Percentiles rank a stretch among this genome's conserved stretches.
Conservation (phyloP, 2,797 vertebrate species). For the Acropternis orthonyx region DNA sequence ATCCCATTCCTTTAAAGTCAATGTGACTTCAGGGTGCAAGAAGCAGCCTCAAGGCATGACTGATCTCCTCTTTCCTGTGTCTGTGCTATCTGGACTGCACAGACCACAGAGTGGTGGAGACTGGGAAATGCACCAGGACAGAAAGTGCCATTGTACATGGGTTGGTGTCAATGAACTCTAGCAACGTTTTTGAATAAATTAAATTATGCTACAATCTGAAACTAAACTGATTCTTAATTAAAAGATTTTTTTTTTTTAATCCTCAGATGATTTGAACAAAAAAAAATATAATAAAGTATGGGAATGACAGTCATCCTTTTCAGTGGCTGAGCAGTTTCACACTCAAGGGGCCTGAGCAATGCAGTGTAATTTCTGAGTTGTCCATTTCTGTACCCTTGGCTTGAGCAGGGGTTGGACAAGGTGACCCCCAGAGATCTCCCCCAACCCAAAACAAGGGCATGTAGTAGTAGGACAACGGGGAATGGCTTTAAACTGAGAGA, state of each 20-base stretch:
- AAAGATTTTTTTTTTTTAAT: constrained; percentile 53
- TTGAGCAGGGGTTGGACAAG: background rate
- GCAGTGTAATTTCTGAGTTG: background rate
- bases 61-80: background rate
- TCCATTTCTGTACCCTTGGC: background rate
- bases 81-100: background rate
- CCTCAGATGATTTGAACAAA: background rate
- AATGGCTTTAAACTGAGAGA: background rate
- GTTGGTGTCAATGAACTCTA: constrained; percentile 1
- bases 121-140: background rate
- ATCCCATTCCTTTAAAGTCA: background rate
- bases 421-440: background rate
- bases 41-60: background rate
- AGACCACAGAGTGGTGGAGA: background rate
- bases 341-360: background rate
- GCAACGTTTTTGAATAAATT: constrained; percentile 10
- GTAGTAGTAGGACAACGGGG: background rate
- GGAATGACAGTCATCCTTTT: background rate
- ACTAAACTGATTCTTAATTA: constrained; percentile 52
- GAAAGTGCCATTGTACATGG: background rate
- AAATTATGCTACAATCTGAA: constrained; percentile 38
- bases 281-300: background rate
- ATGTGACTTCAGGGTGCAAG: background rate
- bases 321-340: background rate
- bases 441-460: background rate